phyloP scores from a whole-genome alignment of 35 echinoderm and acorn worm genomes.

The Eucidaris tribuloides region DNA sequence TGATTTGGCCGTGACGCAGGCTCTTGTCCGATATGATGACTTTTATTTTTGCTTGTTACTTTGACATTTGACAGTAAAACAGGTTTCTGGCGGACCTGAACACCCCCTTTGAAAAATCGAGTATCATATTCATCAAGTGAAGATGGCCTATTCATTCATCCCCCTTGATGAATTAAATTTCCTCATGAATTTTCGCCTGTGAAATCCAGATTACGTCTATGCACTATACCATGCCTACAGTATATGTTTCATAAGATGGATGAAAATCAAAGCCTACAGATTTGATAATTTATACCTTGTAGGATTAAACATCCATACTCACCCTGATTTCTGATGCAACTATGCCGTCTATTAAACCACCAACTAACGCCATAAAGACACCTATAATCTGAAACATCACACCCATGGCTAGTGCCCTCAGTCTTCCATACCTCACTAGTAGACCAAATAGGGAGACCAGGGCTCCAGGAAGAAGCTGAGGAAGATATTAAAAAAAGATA shows the following conservation, averaged over 20 bases:
- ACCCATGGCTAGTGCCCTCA: constrained; percentile 1
- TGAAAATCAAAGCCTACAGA: background rate
- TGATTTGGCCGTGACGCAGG: too few species aligned
- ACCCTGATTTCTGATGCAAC: constrained; percentile 44
- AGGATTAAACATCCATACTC: background rate
- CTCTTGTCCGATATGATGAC: too few species aligned
- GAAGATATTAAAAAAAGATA: too few species aligned
- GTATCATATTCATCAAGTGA: background rate
- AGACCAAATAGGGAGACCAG: constrained; percentile 26
- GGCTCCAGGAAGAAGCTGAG: constrained; percentile 48
- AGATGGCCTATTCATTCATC: background rate
- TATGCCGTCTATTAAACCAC: constrained; percentile 39
- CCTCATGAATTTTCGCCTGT: too few species aligned
- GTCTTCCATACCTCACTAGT: constrained; percentile 14
- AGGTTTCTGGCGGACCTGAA: too few species aligned
- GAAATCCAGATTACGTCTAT: background rate
- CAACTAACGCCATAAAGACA: constrained; percentile 38
- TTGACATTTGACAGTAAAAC: too few species aligned
- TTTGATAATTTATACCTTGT: background rate
- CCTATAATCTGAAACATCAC: constrained; percentile 19
- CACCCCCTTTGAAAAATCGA: too few species aligned
- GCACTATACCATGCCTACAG: background rate
- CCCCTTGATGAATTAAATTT: background rate
- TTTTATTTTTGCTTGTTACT: too few species aligned
- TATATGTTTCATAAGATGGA: background rate